phyloP scores from a whole-genome alignment of 2,113 vertebrate genomes.

The Tachycineta bicolor region DNA sequence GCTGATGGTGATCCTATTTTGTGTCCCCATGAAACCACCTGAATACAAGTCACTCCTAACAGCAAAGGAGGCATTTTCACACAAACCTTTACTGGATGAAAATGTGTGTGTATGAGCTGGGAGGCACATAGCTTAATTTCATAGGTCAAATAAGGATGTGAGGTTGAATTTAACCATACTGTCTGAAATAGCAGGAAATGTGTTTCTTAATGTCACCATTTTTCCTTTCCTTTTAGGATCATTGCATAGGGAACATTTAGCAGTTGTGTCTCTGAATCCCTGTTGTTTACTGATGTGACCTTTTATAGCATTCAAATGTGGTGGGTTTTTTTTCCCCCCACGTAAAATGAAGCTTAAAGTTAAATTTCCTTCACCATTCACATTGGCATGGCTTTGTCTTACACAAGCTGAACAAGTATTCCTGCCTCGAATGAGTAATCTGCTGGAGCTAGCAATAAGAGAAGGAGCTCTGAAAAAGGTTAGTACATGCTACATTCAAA shows the following conservation, averaged over 20 bases:
- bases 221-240: conserved; percentile 20
- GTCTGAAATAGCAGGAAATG: neutral
- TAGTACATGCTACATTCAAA: neutral
- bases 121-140: conserved; percentile 15
- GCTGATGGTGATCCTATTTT: neutral
- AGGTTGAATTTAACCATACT: neutral
- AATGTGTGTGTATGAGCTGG: neutral
- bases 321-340: neutral
- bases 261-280: conserved; percentile 29
- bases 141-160: conserved; percentile 30
- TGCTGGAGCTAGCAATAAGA: neutral
- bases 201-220: conserved; percentile 44
- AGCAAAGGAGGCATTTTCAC: conserved; percentile 33
- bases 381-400: neutral
- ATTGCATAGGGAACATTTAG: neutral
- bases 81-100: neutral
- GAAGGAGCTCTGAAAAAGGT: neutral
- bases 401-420: neutral
- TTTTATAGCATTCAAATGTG: conserved; percentile 16
- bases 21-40: conserved; percentile 43
- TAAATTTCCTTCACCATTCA: neutral
- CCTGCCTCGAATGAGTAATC: neutral
- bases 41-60: neutral
- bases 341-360: conserved; percentile 3
- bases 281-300: conserved; percentile 57